Evolutionary conservation across 1,140 invertebrate genomes (phyloP).

Genomic region (Drosophila suzukii): DNA sequence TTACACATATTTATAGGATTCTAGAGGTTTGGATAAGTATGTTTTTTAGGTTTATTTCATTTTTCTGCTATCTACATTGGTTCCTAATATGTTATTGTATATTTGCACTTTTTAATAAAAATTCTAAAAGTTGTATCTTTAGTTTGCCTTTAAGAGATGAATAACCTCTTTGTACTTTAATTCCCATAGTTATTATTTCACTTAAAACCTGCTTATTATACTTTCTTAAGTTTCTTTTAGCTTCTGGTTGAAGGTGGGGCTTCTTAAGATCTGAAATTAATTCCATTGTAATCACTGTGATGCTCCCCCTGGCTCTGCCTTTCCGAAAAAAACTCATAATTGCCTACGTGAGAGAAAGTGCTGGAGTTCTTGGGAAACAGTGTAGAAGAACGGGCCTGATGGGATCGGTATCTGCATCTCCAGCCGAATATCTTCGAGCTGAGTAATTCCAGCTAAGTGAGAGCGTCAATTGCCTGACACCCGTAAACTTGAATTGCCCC

Average conservation of each 20-base stretch:
- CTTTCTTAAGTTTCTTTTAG: conserved; percentile 27
- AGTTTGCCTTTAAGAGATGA: background rate
- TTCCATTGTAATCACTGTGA: conserved; percentile 37
- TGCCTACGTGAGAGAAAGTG: conserved; percentile 80
- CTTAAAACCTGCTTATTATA: conserved; percentile 23
- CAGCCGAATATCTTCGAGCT: conserved; percentile 11
- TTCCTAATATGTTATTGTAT: background rate
- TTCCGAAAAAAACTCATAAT: conserved; percentile 64
- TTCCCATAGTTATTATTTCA: conserved; percentile 15
- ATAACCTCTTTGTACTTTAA: background rate
- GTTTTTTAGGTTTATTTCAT: too few species aligned
- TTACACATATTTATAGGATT: too few species aligned
- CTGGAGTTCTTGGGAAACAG: conserved; percentile 66
- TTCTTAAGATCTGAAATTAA: conserved; percentile 12
- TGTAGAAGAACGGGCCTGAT: conserved; percentile 9
- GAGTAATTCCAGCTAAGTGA: conserved; percentile 45
- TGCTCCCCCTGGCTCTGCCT: conserved; percentile 11
- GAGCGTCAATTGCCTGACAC: conserved; percentile 29
- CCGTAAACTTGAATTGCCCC: conserved; percentile 22
- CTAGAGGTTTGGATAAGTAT: too few species aligned
- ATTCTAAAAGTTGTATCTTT: too few species aligned
- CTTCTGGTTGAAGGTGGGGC: conserved; percentile 22
- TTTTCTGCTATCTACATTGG: too few species aligned
- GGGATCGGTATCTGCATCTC: conserved; percentile 42
- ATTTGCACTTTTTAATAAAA: background rate